phyloP scores from a whole-genome alignment of 1,140 invertebrate species.

The Meloidogyne hapla region DNA sequence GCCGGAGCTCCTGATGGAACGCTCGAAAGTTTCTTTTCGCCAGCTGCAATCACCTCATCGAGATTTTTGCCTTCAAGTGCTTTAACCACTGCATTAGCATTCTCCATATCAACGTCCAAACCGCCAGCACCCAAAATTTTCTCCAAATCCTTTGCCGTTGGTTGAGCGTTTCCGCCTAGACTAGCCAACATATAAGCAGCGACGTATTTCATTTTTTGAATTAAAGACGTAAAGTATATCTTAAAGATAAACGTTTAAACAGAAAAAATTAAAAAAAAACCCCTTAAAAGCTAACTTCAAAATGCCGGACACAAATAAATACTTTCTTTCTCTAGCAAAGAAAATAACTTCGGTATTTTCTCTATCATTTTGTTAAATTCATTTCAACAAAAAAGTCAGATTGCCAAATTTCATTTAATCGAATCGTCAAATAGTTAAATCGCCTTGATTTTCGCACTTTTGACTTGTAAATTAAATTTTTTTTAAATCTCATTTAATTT shows the following conservation, averaged over 20 bases:
- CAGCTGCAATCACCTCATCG: constrained; percentile 56
- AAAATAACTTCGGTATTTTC: not conserved
- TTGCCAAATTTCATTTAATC: too few relatives aligned
- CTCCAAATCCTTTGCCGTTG: constrained; percentile 65
- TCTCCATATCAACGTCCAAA: constrained; percentile 57
- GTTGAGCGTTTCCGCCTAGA: constrained; percentile 66
- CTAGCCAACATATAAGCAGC: constrained; percentile 68
- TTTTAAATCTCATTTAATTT: too few relatives aligned
- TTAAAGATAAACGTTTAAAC: not conserved
- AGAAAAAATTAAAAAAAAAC: too few relatives aligned
- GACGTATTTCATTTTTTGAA: constrained; percentile 68
- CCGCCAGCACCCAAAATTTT: constrained; percentile 66
- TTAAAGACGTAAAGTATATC: too few relatives aligned
- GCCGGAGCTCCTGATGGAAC: constrained; percentile 58
- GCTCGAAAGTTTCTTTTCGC: constrained; percentile 53
- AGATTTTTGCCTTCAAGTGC: constrained; percentile 55
- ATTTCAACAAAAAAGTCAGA: too few relatives aligned
- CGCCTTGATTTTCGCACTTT: too few relatives aligned
- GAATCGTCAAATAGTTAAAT: too few relatives aligned
- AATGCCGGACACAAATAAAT: not conserved
- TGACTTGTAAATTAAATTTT: too few relatives aligned
- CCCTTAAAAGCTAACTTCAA: not conserved
- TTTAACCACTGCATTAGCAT: constrained; percentile 57
- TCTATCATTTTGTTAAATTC: not conserved
- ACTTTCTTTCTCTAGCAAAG: not conserved